Percentiles rank a stretch among this genome's conserved stretches.
Conservation (phyloP, 2,888 invertebrate genomes). For the Thera obeliscata region DNA sequence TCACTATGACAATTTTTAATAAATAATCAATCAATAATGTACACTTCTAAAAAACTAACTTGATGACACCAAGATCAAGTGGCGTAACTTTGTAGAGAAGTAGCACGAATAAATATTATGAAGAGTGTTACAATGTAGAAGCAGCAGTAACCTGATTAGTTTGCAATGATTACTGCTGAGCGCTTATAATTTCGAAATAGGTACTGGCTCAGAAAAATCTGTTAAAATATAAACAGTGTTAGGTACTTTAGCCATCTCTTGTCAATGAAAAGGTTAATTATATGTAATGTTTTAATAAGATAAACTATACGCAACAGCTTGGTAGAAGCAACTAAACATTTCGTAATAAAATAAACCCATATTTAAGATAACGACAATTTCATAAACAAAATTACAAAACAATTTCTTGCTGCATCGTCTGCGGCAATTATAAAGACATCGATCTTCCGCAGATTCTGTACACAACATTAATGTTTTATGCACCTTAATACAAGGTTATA, state of each 20-base stretch:
- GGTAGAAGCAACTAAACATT: background rate
- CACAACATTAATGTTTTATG: slow-evolving; percentile 1
- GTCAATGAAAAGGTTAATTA: too few relatives aligned
- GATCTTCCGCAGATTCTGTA: slow-evolving; percentile 26
- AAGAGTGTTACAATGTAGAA: background rate
- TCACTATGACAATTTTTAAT: background rate
- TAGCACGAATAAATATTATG: slow-evolving; percentile 4
- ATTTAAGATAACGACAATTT: slow-evolving; percentile 35
- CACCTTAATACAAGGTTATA: slow-evolving; percentile 9
- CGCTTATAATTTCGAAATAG: too few relatives aligned
- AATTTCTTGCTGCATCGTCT: slow-evolving; percentile 28
- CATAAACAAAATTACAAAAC: slow-evolving; percentile 39
- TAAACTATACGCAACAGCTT: background rate
- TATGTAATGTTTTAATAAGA: too few relatives aligned
- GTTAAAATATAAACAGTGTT: too few relatives aligned
- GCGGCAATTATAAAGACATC: slow-evolving; percentile 41
- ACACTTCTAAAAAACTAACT: background rate
- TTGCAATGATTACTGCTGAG: too few relatives aligned
- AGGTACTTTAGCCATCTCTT: too few relatives aligned
- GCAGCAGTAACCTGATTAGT: too few relatives aligned
- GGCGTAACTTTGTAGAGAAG: slow-evolving; percentile 7
- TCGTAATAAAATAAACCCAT: slow-evolving; percentile 5
- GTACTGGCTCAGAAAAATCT: too few relatives aligned
- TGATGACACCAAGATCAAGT: slow-evolving; percentile 9
- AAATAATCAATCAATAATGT: background rate